Evolutionary conservation across 2,888 invertebrate species (phyloP), one percentile per base, ranked within the genome.

Genomic region (Amphipoea lucens): DNA sequence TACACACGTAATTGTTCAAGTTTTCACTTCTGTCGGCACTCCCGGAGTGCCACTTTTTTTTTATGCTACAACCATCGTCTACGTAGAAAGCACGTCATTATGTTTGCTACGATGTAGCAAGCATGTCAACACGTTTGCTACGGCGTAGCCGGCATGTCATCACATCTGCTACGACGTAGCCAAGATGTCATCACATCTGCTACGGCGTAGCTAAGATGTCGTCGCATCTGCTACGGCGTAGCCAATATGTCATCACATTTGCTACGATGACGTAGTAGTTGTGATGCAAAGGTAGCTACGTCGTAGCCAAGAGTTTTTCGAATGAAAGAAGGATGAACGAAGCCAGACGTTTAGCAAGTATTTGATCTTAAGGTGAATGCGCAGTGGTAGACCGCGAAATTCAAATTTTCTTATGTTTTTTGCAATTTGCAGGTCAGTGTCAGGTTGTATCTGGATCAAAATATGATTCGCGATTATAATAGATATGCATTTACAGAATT

Each of bases 181-280:
- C 0, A n/a, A n/a, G 0, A n/a, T 11, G 1, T 57, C 57, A 0
- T 57, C 23, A 0, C 11, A 23, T 23, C 23, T 9, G 3, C 57
- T 57, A 23, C 23, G 57, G 9, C 54, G 54, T 54, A 54, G 54
- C 20, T 6, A 17, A 54, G 54, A 54, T 20, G 20, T 20, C 20
- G 6, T 20, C 1, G 54, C 6, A 20, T 57, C 57, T 23, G 9
- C 57, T 23, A 23, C 57, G 57, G 3, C 23, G 9, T 57, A 57
- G 23, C 9, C 3, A 57, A 57, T 20, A 54, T 20, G 51, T 51
- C 17, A 51, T 17, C 5, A 51, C 20, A 20, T 23, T 7, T 57
- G 54, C 20, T 57, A 57, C 23, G 23, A 54, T 51, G 51, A 20
- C 51, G 51, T 20, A 54, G 51, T 17, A 51, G 2, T 20, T 51